phyloP scores from a whole-genome alignment of 2,797 vertebrate genomes.

The Florisuga fusca region DNA sequence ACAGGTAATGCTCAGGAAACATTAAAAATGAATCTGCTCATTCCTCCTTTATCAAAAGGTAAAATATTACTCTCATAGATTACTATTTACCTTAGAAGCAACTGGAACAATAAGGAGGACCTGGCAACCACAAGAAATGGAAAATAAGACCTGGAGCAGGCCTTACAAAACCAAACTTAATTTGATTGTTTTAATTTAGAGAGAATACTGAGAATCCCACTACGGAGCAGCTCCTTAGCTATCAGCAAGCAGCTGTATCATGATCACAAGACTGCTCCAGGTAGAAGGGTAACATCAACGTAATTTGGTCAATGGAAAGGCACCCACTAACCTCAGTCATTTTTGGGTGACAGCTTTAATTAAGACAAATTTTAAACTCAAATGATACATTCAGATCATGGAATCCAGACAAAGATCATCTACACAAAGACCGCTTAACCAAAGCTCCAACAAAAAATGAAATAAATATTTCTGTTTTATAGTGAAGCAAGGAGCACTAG shows the following conservation, averaged over 20 bases:
- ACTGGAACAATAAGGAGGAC: background rate
- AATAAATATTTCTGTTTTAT: background rate
- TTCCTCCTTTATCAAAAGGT: background rate
- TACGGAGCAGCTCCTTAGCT: background rate
- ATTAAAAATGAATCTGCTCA: background rate
- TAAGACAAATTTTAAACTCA: background rate
- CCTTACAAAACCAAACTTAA: background rate
- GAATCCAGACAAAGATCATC: background rate
- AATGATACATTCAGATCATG: background rate
- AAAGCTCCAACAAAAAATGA: background rate
- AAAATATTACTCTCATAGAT: background rate
- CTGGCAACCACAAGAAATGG: background rate
- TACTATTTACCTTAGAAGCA: background rate
- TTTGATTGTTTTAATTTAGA: background rate
- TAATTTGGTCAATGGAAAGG: background rate
- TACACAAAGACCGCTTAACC: background rate
- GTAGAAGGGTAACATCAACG: background rate
- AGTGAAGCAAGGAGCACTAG: background rate
- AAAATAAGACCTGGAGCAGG: background rate
- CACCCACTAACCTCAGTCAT: background rate
- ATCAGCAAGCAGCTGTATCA: background rate
- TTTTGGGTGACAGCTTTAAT: background rate
- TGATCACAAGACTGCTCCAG: background rate
- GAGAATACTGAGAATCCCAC: background rate
- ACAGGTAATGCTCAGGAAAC: background rate